These are phyloP conservation scores for Dendrolimus houi DNA, from an alignment of 2,888 invertebrate genomes.

Conservation along the genomic window DNA sequence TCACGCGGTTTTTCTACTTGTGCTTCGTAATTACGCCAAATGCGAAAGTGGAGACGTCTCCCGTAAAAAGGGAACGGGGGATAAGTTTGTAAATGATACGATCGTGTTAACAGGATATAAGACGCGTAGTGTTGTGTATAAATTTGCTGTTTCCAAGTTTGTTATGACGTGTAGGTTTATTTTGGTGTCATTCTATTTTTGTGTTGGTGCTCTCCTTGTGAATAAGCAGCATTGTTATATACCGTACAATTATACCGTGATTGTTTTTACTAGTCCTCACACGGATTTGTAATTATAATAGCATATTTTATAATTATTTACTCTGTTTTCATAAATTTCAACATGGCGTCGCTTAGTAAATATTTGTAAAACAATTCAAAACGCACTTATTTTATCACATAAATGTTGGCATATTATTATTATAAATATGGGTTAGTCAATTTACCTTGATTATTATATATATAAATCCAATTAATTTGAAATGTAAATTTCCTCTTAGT, in stretches of 20 bases:
- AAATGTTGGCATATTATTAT: too few species aligned
- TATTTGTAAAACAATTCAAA: too few species aligned
- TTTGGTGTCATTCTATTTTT: constrained; percentile 60
- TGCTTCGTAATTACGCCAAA: constrained; percentile 27
- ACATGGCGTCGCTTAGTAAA: too few species aligned
- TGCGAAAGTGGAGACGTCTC: constrained; percentile 29
- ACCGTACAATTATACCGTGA: constrained; percentile 19
- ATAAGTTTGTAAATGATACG: constrained; percentile 17
- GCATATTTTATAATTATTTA: too few species aligned
- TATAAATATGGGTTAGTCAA: too few species aligned
- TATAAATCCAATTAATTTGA: too few species aligned
- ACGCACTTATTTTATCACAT: too few species aligned
- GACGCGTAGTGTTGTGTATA: constrained; percentile 28
- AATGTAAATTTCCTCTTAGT: too few species aligned
- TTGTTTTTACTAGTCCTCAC: neutral
- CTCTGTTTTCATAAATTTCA: too few species aligned
- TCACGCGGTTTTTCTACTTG: constrained; percentile 42
- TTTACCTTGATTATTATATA: too few species aligned
- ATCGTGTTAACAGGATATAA: constrained; percentile 9
- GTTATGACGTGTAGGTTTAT: constrained; percentile 49
- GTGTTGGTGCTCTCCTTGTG: constrained; percentile 46
- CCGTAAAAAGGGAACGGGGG: constrained; percentile 31
- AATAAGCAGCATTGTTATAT: constrained; percentile 49
- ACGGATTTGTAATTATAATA: too few species aligned
- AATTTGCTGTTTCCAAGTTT: constrained; percentile 30